Base-by-base conservation (phyloP, 92 coral and sea anemone genomes). In the Zoanthus gigantus region DNA sequence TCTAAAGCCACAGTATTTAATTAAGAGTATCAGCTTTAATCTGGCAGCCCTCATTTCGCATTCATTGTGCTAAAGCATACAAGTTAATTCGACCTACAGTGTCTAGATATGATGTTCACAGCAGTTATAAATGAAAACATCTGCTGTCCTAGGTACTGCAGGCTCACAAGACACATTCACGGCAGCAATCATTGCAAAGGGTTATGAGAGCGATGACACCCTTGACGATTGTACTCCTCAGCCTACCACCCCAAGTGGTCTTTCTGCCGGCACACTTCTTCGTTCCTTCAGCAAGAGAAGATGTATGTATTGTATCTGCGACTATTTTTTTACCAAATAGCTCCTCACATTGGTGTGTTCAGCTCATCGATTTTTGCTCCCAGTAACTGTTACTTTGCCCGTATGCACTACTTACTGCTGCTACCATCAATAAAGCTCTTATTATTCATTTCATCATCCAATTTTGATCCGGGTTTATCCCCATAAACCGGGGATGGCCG, bases 231-330 rank as follows among this genome's bases (percentile, higher is more conserved):
- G 87, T 57, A 56, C 84, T 34, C 73, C 91, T 3, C 32, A 84
- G 17, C 83, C 93, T 47, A 52, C 91, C 28, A 90, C 91, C 9
- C 80, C 93, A 29, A 58, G 76, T 18, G 79, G 75, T 31, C 86
- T 91, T 53, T 65, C 91, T 57, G 81, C 91, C 7, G 93, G 93
- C 82, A 90, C 91, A 77, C 63, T 91, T 54, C 89, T 91, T 28
- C 83, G 93, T 52, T 88, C 93, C 9, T 82, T 91, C 63, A 91
- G 93, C 93, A 91, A 88, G 71, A 78, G 88, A 78, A 88, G 91
- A 91, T 90, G 91, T 91, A 75, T 57, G 88, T 65, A 45, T 18
- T 7, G 15, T 34, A 18, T 14, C 0, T 14, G 18, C 16, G n/a
- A 32, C 50, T 50, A 0, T 17, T 69, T 15, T 29, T 13, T 69